phyloP scores from a whole-genome alignment of 2,113 vertebrate species.

The Amphilophus citrinellus region DNA sequence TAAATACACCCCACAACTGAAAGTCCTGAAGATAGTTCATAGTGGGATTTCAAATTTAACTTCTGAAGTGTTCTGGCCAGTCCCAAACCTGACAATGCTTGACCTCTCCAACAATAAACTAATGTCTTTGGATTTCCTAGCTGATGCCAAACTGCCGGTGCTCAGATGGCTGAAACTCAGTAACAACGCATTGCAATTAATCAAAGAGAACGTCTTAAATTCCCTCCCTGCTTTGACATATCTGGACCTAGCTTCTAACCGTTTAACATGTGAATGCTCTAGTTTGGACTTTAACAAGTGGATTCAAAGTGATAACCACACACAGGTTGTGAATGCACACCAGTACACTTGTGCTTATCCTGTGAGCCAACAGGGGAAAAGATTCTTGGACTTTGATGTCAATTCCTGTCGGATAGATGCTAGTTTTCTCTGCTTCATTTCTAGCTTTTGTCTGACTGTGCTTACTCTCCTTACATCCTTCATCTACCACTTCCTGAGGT shows the following conservation, averaged over 20 bases:
- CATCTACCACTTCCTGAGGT: slow-evolving; percentile 62
- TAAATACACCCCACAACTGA: slow-evolving; percentile 34
- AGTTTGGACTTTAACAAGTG: slow-evolving; percentile 69
- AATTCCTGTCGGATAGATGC: slow-evolving; percentile 54
- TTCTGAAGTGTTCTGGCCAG: slow-evolving; percentile 50
- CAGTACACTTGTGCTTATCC: slow-evolving; percentile 71
- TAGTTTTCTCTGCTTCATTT: slow-evolving; percentile 61
- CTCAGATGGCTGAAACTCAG: slow-evolving; percentile 52
- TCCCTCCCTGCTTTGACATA: slow-evolving; percentile 56
- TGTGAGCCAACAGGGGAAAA: slow-evolving; percentile 31
- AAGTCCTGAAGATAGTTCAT: not conserved
- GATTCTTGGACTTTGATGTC: slow-evolving; percentile 58
- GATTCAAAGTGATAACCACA: slow-evolving; percentile 50
- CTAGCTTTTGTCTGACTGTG: slow-evolving; percentile 45
- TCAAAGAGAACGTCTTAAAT: slow-evolving; percentile 44
- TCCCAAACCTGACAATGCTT: slow-evolving; percentile 56
- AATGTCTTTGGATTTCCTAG: slow-evolving; percentile 72
- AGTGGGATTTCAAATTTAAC: slow-evolving; percentile 39
- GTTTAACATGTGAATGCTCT: slow-evolving; percentile 71
- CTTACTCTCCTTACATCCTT: slow-evolving; percentile 61
- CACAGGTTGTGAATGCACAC: slow-evolving; percentile 68
- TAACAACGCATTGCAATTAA: slow-evolving; percentile 53
- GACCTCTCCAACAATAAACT: slow-evolving; percentile 45
- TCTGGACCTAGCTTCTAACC: slow-evolving; percentile 69
- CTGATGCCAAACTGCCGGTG: slow-evolving; percentile 34